phyloP scores from a whole-genome alignment of 1,140 invertebrate genomes.

The Chironomus tepperi region DNA sequence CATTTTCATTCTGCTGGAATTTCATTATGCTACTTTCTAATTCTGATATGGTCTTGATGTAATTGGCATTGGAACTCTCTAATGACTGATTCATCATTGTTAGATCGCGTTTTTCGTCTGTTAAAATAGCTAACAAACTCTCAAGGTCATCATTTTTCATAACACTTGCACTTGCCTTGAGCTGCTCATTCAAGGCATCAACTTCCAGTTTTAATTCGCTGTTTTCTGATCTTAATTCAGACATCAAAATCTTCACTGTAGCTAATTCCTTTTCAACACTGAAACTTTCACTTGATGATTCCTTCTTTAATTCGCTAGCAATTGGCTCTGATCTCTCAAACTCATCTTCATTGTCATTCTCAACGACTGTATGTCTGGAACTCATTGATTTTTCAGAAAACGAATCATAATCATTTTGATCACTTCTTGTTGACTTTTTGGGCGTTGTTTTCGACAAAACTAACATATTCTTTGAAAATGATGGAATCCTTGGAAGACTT shows the following conservation, averaged over 20 bases:
- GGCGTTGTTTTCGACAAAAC: neutral
- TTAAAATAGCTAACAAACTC: conserved; percentile 34
- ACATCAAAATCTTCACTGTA: conserved; percentile 35
- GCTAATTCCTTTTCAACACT: conserved; percentile 32
- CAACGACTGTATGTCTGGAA: neutral
- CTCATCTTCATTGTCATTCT: conserved; percentile 30
- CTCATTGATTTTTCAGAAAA: neutral
- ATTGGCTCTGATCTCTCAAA: conserved; percentile 26
- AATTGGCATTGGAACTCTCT: conserved; percentile 31
- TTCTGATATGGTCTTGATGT: conserved; percentile 38
- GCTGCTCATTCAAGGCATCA: conserved; percentile 30
- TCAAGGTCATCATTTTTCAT: conserved; percentile 34
- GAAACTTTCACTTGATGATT: conserved; percentile 17
- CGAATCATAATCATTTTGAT: neutral
- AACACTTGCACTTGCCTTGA: conserved; percentile 29
- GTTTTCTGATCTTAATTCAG: conserved; percentile 33
- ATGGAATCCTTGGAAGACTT: neutral
- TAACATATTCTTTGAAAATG: neutral
- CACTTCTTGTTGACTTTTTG: neutral
- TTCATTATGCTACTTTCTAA: conserved; percentile 41
- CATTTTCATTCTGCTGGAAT: conserved; percentile 40
- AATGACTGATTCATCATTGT: conserved; percentile 31
- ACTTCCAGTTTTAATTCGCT: conserved; percentile 34
- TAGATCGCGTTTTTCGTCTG: conserved; percentile 40
- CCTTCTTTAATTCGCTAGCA: conserved; percentile 17